A percentile compares a stretch with the other conserved stretches of the same genome.
phyloP scores from a whole-genome alignment of 2,113 vertebrate genomes.

The Pterocles gutturalis region DNA sequence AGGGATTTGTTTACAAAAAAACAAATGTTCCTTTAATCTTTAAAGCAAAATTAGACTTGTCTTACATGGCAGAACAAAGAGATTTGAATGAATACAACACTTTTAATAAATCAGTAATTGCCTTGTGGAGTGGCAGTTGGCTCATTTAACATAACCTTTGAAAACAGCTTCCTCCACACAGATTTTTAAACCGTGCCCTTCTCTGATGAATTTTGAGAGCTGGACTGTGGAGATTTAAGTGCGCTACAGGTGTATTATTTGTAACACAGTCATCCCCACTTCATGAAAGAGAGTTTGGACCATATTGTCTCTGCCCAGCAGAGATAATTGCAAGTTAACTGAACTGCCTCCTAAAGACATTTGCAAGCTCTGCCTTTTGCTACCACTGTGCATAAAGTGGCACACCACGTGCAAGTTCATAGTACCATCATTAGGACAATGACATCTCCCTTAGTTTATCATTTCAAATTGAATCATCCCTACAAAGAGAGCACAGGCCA shows the following conservation, averaged over 20 bases:
- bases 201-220: not conserved
- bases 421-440: not conserved
- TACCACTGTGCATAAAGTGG: not conserved
- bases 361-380: not conserved
- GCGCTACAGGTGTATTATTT: not conserved
- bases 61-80: conserved; percentile 36
- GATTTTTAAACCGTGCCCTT: not conserved
- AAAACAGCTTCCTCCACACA: not conserved
- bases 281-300: not conserved
- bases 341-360: not conserved
- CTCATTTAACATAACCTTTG: conserved; percentile 38
- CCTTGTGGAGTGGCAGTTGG: conserved; percentile 8
- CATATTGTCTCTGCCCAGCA: not conserved
- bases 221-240: not conserved
- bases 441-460: not conserved
- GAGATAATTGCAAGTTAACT: not conserved
- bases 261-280: not conserved
- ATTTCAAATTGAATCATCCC: not conserved
- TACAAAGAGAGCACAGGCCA: not conserved
- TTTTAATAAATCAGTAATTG: conserved; percentile 51
- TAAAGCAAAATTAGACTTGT: conserved; percentile 40
- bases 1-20: conserved; percentile 47
- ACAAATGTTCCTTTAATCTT: conserved; percentile 42
- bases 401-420: not conserved
- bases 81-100: not conserved